phyloP scores from a whole-genome alignment of 2,113 vertebrate genomes.

The Sander vitreus region DNA sequence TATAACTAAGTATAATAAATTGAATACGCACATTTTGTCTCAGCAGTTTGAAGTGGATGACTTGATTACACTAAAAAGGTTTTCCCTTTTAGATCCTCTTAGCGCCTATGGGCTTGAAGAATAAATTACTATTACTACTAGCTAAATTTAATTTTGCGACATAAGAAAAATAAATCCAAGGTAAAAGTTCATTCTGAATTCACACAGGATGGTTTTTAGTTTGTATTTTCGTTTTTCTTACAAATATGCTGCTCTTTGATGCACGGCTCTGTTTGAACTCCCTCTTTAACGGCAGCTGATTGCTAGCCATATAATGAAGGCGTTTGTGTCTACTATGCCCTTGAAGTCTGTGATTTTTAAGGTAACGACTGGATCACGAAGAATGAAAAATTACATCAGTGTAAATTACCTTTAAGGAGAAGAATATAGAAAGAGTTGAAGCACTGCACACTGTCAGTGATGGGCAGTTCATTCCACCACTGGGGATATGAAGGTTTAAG shows the following conservation, averaged over 20 bases:
- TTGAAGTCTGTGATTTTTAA: conserved; percentile 43
- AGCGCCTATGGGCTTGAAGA: conserved; percentile 31
- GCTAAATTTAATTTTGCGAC: conserved; percentile 9
- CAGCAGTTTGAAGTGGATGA: conserved; percentile 46
- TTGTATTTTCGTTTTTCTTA: conserved; percentile 31
- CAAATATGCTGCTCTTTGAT: conserved; percentile 36
- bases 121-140: conserved; percentile 47
- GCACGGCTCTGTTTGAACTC: conserved; percentile 40
- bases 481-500: conserved; percentile 54
- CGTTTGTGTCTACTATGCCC: conserved; percentile 29
- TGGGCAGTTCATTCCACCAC: conserved; percentile 59
- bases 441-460: conserved; percentile 42
- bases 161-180: conserved; percentile 20
- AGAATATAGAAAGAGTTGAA: conserved; percentile 50
- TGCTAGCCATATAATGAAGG: conserved; percentile 35
- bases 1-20: conserved; percentile 5
- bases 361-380: conserved; percentile 21
- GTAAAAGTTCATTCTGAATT: conserved; percentile 31
- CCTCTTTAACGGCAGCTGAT: conserved; percentile 44
- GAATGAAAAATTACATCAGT: conserved; percentile 39
- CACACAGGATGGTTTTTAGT: conserved; percentile 21
- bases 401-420: conserved; percentile 56
- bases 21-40: conserved; percentile 54
- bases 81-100: conserved; percentile 40
- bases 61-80: conserved; percentile 56